Evolutionary conservation across 2,797 vertebrate genomes (phyloP), one percentile per base, ranked within the genome.

Genomic region (Ataeniobius toweri): DNA sequence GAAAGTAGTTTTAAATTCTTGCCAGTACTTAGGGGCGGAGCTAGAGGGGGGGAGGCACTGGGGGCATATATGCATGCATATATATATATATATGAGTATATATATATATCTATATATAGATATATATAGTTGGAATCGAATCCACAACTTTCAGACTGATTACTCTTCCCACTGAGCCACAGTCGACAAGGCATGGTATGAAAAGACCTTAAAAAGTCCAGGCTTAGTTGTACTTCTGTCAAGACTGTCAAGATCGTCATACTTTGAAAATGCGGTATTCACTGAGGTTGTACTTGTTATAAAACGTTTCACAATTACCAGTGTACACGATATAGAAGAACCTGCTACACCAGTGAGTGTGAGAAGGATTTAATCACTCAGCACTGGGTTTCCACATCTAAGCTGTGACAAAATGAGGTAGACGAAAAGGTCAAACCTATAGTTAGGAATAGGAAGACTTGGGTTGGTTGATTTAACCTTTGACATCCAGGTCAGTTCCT

Each of bases 311-410:
- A 46, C 1, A 69, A 26, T 10, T 44, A 26, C 65, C 16, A 26
- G 67, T 48, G 67, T 69, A 48, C 36, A 3, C 10, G 6, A 3
- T 13, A n/a, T 68, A 69, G 39, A 20, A 75, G 39, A 56, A 76
- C 28, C 83, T 73, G 69, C 86, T 82, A 70, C 80, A 26, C 83
- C 90, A 84, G 80, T 31, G 51, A 88, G 74, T 81, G 71, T 83
- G 81, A 72, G 10, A 72, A 76, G 82, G 86, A 90, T 92, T 90
- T 82, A 89, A 90, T 91, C 89, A 89, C 61, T 71, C 79, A 71
- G 41, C 77, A 79, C 74, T 79, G 70, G 39, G 14, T 80, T 86
- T 74, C 75, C 56, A 26, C 72, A 68, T 81, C 85, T 74, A 82
- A 85, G 84, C 83, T 91, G 87, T 73, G 80, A 76, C 76, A 48